Percentiles rank a stretch among this genome's conserved stretches.
phyloP scores from a whole-genome alignment of 2,888 invertebrate genomes.

The Chrysolina americana region DNA sequence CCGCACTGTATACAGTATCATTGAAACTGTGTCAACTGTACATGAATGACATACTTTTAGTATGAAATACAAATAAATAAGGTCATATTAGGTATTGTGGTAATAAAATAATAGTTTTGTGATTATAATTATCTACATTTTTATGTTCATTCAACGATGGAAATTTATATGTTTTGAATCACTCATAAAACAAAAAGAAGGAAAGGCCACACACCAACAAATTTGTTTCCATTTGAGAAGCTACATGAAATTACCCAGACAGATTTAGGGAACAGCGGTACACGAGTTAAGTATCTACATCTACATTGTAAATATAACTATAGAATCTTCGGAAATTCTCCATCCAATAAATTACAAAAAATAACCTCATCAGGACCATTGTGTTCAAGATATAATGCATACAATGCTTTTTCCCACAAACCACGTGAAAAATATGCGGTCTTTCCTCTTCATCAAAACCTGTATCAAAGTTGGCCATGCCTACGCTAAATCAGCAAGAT shows the following conservation, averaged over 20 bases:
- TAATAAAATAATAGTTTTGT: too few species aligned
- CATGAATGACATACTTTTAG: too few species aligned
- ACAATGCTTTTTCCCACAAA: constrained; percentile 16
- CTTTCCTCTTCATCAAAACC: constrained; percentile 21
- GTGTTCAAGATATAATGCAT: not conserved
- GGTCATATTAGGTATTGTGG: too few species aligned
- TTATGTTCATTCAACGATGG: too few species aligned
- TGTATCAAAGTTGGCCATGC: constrained; percentile 35
- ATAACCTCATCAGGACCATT: constrained; percentile 2
- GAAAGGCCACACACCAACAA: too few species aligned
- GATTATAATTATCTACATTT: too few species aligned
- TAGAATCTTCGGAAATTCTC: not conserved
- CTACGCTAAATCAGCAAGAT: constrained; percentile 34
- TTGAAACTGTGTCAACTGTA: too few species aligned
- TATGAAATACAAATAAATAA: too few species aligned
- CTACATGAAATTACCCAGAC: not conserved
- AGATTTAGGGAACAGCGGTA: not conserved
- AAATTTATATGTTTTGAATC: too few species aligned
- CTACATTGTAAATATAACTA: not conserved
- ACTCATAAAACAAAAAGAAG: too few species aligned
- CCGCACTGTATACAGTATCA: too few species aligned
- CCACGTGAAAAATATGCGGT: constrained; percentile 17
- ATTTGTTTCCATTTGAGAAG: too few species aligned
- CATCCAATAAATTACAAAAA: constrained; percentile 9
- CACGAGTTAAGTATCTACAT: not conserved